These are phyloP conservation scores for Tipula confusa DNA, from an alignment of 2,888 invertebrate genomes.

Conservation along the genomic window DNA sequence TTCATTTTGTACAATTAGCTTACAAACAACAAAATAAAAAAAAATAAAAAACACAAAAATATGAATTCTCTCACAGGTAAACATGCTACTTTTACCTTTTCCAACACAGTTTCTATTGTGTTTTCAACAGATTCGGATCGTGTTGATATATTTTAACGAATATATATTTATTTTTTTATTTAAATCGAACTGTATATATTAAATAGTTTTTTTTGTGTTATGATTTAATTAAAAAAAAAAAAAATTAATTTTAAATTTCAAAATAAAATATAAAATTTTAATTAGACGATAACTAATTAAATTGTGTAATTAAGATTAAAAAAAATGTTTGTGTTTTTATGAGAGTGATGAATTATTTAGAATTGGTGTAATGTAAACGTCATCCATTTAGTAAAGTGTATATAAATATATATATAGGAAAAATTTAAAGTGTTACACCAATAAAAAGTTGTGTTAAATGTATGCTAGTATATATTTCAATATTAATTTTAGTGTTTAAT, in stretches of 20 bases:
- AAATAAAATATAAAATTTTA: background rate
- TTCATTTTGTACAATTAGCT: background rate
- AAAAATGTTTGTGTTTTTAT: background rate
- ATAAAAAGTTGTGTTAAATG: background rate
- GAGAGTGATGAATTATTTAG: background rate
- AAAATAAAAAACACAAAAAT: background rate
- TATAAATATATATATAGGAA: background rate
- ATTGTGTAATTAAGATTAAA: background rate
- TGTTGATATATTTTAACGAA: background rate
- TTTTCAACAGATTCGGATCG: conserved; percentile 28
- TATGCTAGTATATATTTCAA: background rate
- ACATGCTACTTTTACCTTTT: conserved; percentile 30
- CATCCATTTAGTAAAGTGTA: background rate
- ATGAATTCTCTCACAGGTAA: conserved; percentile 30
- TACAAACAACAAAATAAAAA: background rate
- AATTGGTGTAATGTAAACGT: background rate
- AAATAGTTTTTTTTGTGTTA: background rate
- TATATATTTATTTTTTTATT: background rate
- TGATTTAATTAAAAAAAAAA: no score
- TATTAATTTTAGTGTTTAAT: background rate
- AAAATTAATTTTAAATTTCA: background rate
- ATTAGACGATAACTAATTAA: background rate
- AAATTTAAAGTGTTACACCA: background rate
- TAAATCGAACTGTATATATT: background rate
- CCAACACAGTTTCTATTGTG: conserved; percentile 31